phyloP scores from a whole-genome alignment of 1,140 invertebrate genomes.

The Sarcophaga bullata region DNA sequence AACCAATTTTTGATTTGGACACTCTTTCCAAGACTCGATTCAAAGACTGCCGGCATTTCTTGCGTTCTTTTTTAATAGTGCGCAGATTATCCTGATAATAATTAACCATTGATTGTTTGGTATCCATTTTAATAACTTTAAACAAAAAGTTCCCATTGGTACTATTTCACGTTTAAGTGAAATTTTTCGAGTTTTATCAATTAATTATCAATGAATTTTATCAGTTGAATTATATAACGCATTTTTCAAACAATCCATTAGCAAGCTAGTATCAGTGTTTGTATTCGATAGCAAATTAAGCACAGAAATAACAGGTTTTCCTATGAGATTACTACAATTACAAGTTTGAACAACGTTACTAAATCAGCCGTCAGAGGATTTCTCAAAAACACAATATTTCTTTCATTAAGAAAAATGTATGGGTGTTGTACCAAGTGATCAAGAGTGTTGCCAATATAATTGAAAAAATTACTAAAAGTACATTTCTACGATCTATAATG shows the following conservation, averaged over 20 bases:
- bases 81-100: conserved; percentile 6
- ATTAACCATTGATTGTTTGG: too few relatives aligned
- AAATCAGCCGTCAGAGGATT: too few relatives aligned
- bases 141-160: conserved; percentile 3
- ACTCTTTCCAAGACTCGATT: not conserved
- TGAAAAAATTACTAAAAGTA: not conserved
- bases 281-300: not conserved
- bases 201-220: too few relatives aligned
- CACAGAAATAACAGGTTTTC: not conserved
- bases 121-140: too few relatives aligned
- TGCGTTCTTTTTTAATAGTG: not conserved
- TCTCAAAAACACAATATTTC: not conserved
- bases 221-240: not conserved
- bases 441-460: not conserved
- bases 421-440: not conserved
- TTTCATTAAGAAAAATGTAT: not conserved
- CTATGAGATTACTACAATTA: not conserved
- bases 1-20: too few relatives aligned
- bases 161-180: too few relatives aligned
- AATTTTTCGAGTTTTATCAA: not conserved
- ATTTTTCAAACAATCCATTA: not conserved
- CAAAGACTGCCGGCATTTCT: not conserved
- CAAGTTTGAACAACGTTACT: not conserved
- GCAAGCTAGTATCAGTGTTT: too few relatives aligned
- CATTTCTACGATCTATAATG: not conserved